Base-by-base conservation (phyloP, 2,888 invertebrate species). In the Leucoptera coffeella region DNA sequence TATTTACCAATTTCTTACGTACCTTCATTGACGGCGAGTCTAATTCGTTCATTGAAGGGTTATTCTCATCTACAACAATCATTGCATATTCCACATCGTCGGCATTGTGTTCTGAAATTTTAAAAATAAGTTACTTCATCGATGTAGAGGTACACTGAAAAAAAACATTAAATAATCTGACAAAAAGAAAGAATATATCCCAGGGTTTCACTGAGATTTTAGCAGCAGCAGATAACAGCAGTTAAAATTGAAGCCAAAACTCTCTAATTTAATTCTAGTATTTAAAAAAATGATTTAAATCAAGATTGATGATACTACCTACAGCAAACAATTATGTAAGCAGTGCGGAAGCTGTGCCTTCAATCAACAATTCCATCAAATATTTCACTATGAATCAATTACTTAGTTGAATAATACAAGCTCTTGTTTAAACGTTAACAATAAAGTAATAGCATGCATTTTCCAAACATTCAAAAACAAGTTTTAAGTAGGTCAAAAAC, bases 11-110 rank as follows among this genome's bases (percentile, higher is more conserved):
- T 17, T 21, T 14, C 22, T 20, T n/a, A 37, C 45, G 52, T 59
- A 89, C 89, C 85, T 89, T 90, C 38, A 89, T 85, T 7, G 89
- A 90, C 4, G 88, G 85, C 11, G 87, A 80, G 45, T 89, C 87
- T 49, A 85, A 78, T 44, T 89, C 88, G 26, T 84, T 82, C 38
- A 88, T 65, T 9, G 85, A 84, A 1, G 90, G 86, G 69, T 89
- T 88, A 50, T 84, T 87, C 50, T 90, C 90, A 48, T 90, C 90
- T 43, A 89, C 87, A 34, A 89, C 87, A 48, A 90, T 90, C 41
- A 90, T 88, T 47, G 90, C 88, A 52, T 89, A 89, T 47, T 89
- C 89, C 32, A 82, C 83, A 47, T 89, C 88, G 49, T 87, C 87
- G 30, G 80, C 80, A 30, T 71, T 71, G 50, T 73, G 64, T 37